Conservation (phyloP, 1,140 invertebrate species). For the Solen grandis region DNA sequence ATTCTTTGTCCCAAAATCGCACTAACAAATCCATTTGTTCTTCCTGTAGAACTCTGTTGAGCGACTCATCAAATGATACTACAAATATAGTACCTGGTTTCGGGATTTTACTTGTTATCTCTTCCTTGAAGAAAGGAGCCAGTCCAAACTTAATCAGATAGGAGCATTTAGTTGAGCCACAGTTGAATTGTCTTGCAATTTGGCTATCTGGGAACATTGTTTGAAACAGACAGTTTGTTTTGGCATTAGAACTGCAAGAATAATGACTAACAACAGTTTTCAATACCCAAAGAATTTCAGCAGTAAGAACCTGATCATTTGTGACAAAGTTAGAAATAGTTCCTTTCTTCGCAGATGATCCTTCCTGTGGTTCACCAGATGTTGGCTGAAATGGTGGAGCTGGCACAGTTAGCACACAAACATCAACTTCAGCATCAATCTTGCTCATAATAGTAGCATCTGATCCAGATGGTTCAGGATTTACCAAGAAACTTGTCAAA, state of each 20-base stretch:
- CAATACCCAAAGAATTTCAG: slow-evolving; percentile 26
- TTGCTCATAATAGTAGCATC: not conserved
- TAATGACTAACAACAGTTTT: slow-evolving; percentile 25
- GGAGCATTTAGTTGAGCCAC: slow-evolving; percentile 39
- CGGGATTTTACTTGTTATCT: slow-evolving; percentile 19
- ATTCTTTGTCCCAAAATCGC: slow-evolving; percentile 54
- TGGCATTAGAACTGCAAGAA: slow-evolving; percentile 10
- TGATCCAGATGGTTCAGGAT: not conserved
- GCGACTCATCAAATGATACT: slow-evolving; percentile 60
- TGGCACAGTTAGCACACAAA: slow-evolving; percentile 3
- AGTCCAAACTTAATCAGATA: slow-evolving; percentile 42
- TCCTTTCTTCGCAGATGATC: no score
- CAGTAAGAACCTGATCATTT: slow-evolving; percentile 3
- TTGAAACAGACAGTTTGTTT: slow-evolving; percentile 14
- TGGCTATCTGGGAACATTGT: slow-evolving; percentile 18
- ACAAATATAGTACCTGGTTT: slow-evolving; percentile 43
- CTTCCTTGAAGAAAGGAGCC: slow-evolving; percentile 20
- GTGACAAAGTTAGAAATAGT: slow-evolving; percentile 1
- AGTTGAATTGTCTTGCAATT: slow-evolving; percentile 1
- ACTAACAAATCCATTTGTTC: slow-evolving; percentile 61
- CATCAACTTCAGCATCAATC: slow-evolving; percentile 12
- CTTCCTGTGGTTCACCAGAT: not conserved
- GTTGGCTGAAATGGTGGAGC: not conserved
- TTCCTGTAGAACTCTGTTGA: slow-evolving; percentile 49
- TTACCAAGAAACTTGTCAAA: not conserved